These are phyloP conservation scores for Alcedo quadribrachys DNA, from an alignment of 2,797 vertebrate species.

Conservation along the genomic window DNA sequence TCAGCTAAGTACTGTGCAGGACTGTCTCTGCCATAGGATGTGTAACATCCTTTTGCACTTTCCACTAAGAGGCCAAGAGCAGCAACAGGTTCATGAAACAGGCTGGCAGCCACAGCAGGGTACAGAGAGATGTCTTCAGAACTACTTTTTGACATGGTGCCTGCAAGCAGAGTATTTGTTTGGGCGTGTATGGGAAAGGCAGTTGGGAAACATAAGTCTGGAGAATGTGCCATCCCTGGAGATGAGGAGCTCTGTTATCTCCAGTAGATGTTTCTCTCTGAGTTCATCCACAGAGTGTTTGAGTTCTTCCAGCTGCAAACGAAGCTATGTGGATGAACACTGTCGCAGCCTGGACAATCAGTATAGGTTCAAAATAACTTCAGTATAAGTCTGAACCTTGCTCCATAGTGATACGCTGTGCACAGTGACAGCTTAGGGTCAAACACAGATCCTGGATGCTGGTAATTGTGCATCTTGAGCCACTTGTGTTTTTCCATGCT, in stretches of 20 bases:
- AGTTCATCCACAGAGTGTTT: no score
- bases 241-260: not conserved
- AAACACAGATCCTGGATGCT: not conserved
- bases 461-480: not conserved
- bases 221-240: not conserved
- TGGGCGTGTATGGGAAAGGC: not conserved
- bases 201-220: not conserved
- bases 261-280: no score
- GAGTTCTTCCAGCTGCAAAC: no score
- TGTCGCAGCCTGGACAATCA: not conserved
- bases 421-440: no score
- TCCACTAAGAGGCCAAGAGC: not conserved
- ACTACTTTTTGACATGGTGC: not conserved
- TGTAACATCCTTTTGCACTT: not conserved
- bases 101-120: not conserved
- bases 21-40: not conserved
- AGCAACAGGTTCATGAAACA: not conserved
- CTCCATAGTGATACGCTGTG: no score
- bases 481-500: not conserved
- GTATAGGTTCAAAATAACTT: not conserved
- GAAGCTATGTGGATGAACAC: no score
- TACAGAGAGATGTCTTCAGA: not conserved
- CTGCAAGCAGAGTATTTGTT: not conserved
- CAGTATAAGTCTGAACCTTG: not conserved
- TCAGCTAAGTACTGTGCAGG: not conserved